These are phyloP conservation scores for Bradypus variegatus DNA, from an alignment of 2,797 vertebrate genomes.

Conservation along the genomic window DNA sequence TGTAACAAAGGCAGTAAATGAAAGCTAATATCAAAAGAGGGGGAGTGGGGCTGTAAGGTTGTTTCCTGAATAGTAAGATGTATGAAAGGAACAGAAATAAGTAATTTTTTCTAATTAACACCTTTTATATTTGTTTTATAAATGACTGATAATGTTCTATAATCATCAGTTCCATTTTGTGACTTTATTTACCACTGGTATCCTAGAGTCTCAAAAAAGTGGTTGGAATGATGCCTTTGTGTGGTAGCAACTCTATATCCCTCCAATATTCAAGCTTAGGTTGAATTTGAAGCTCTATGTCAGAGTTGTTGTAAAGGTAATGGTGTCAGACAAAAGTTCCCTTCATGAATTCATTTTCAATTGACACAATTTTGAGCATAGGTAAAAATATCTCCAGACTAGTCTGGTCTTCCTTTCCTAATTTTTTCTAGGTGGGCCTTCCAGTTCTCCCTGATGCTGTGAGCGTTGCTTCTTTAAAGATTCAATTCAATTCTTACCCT, in stretches of 20 bases:
- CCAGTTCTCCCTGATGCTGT: background rate
- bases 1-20: no score
- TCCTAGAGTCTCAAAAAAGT: background rate
- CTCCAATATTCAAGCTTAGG: background rate
- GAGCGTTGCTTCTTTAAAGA: background rate
- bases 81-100: constrained; percentile 73
- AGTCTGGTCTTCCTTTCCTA: no score
- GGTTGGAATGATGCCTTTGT: background rate
- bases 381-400: background rate
- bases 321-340: background rate
- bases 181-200: background rate
- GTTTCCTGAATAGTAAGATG: constrained; percentile 32
- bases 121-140: background rate
- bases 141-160: background rate
- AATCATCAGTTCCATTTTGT: background rate
- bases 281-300: rapidly evolving
- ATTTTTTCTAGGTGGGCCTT: background rate
- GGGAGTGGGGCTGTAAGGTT: background rate
- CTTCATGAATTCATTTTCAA: background rate
- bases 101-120: constrained; percentile 72
- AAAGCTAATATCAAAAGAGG: no score
- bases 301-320: background rate
- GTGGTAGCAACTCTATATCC: background rate
- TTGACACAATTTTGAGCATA: background rate
- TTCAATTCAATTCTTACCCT: background rate